A percentile compares a stretch with the other conserved stretches of the same genome.
These are phyloP conservation scores for Oreochromis niloticus DNA, from an alignment of 2,113 vertebrate species.

Conservation along the genomic window DNA sequence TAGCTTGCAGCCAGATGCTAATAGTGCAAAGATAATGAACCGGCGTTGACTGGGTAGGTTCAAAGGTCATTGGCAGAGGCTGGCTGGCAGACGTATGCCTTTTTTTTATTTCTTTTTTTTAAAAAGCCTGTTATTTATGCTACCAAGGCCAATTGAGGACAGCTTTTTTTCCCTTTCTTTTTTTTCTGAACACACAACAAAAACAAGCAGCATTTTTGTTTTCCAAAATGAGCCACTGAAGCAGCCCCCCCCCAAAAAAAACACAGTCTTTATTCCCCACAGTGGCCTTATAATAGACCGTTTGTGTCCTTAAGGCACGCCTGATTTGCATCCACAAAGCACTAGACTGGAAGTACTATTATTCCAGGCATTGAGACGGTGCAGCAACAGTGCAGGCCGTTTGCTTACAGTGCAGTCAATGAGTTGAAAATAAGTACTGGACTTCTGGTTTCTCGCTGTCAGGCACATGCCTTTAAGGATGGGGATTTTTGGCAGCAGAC, in stretches of 20 bases:
- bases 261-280: constrained; percentile 19
- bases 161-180: not conserved
- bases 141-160: not conserved
- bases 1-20: not conserved
- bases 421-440: constrained; percentile 40
- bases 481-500: not conserved
- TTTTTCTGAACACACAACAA: not conserved
- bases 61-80: constrained; percentile 34
- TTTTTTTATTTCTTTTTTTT: not conserved
- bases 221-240: not conserved
- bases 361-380: constrained; percentile 15
- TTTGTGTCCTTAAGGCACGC: constrained; percentile 42
- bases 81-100: not conserved
- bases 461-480: not conserved
- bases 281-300: constrained; percentile 40
- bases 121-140: not conserved
- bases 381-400: constrained; percentile 23
- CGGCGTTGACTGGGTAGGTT: constrained; percentile 8
- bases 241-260: constrained; percentile 5
- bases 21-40: not conserved
- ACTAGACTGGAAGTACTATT: constrained; percentile 17
- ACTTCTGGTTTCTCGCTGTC: not conserved
- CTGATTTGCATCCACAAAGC: constrained; percentile 50
- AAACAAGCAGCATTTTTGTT: not conserved
- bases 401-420: constrained; percentile 40